Evolutionary conservation across 2,888 invertebrate species (phyloP).

Genomic region (Noctua comes): DNA sequence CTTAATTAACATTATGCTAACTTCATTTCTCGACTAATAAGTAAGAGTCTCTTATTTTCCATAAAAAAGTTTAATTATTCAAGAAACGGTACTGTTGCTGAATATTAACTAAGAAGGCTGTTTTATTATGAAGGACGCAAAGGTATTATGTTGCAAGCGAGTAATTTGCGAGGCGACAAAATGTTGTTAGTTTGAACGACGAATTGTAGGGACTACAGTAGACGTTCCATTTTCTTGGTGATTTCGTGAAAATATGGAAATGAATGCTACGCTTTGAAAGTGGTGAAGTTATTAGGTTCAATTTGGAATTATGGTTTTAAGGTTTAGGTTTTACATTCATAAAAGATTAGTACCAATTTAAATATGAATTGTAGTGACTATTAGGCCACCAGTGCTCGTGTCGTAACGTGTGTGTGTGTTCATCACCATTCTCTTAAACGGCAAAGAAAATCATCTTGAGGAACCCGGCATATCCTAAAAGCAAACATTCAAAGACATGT

Average conservation of each 20-base stretch:
- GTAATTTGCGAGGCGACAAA: constrained; percentile 67
- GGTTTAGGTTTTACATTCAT: neutral
- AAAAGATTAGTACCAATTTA: neutral
- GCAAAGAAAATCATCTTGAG: neutral
- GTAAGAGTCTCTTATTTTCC: constrained; percentile 64
- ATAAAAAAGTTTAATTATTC: constrained; percentile 71
- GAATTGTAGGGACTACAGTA: constrained; percentile 45
- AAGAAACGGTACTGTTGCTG: constrained; percentile 60
- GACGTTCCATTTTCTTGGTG: constrained; percentile 60
- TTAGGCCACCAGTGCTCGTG: neutral
- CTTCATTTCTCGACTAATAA: constrained; percentile 67
- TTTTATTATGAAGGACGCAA: constrained; percentile 61
- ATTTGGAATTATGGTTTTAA: constrained; percentile 26
- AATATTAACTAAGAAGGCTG: constrained; percentile 67
- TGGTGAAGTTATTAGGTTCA: constrained; percentile 20
- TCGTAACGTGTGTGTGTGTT: neutral
- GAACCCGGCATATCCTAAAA: neutral
- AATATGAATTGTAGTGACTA: neutral
- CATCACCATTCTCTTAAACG: neutral
- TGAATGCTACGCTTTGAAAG: constrained; percentile 35
- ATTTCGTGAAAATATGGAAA: constrained; percentile 58
- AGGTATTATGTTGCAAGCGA: constrained; percentile 66
- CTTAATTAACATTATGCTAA: constrained; percentile 63
- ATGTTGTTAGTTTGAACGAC: constrained; percentile 62
- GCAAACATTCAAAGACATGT: neutral